Base-by-base conservation (phyloP, 2,113 vertebrate species). In the Ursus arctos region DNA sequence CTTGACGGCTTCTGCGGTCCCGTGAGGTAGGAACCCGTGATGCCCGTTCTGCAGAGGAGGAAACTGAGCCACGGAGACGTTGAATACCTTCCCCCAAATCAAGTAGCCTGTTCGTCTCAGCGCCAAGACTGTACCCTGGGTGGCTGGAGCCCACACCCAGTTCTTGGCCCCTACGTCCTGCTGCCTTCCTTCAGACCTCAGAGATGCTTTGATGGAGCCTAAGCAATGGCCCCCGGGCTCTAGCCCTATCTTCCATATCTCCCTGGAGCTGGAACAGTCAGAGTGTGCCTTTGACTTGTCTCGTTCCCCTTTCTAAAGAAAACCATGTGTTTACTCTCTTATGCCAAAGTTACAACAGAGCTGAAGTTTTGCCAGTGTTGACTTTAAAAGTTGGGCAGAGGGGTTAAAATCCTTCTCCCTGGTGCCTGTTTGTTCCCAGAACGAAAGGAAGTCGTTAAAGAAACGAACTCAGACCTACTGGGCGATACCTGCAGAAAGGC, bases 321-420 rank as follows among this genome's bases (percentile, higher is more conserved):
- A 97, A 98, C 96, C 97, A 97, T 97, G 97, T 97, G 98, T 96
- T 93, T 15, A 19, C 19, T 91, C 49, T 86, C 76, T 59, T 21
- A 55, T 69, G 97, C 98, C 98, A 97, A 88, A 96, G 97, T 86
- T 93, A 77, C 92, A 72, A 95, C 88, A 88, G 95, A 92, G 40
- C 95, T 81, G 93, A 91, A n/a, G 61, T 33, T 65, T 49, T 8
- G 21, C 96, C 95, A 79, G 93, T 47, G 74, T 67, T 24, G 74
- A 82, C 88, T 96, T 88, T 31, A 53, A 69, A 72, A 59, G 74
- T 28, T 83, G 72, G 86, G 53, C 86, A 82, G 79, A 55, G 85
- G 65, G 77, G 91, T 91, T 80, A 88, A 93, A 53, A 82, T 61
- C 63, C n/a, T 51, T 71, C 40, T 43, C 87, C 89, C 76, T 2